Base-by-base conservation (phyloP, 2,888 invertebrate genomes). In the Zygogramma bicolorata region DNA sequence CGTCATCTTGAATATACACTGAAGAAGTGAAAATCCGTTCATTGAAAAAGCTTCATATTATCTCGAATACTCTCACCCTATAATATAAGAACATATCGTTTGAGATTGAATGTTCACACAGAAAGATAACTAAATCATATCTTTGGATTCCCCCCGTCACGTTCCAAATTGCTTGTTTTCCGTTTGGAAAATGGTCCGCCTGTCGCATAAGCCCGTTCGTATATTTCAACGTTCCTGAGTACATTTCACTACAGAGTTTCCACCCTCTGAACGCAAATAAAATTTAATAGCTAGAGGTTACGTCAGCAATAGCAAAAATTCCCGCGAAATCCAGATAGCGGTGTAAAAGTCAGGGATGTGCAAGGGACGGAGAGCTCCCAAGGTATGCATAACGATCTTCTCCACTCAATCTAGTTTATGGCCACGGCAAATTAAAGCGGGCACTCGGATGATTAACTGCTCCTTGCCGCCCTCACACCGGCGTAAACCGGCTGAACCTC, bases 321-420 rank as follows among this genome's bases (percentile, higher is more conserved):
- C 46, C 29, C 42, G 46, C 63, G 38, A 40, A 63, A 63, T 62
- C 68, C 59, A 15, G 20, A 20, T 5, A 31, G 63, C 46, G 65
- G 62, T 68, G 49, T 58, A 58, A 68, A 68, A 68, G 69, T 73
- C 66, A 59, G 71, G 60, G 71, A 73, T 73, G 69, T 71, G 70
- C 62, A 70, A 74, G 77, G 62, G 69, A 68, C 61, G 71, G 79
- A 77, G 74, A 76, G 82, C 81, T 82, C 85, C 84, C 84, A 81
- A 80, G 85, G 83, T 81, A 82, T 84, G 81, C 82, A 84, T 84
- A 85, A 83, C 83, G 78, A 79, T 79, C 79, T 80, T 83, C 83
- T 78, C 83, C 82, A 83, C 83, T 84, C 85, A 84, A 84, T 85
- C 84, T 82, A 84, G 82, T 84, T 84, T 84, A 84, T 83, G 83